These are phyloP conservation scores for Eupeodes corollae DNA, from an alignment of 1,140 invertebrate genomes.

Conservation along the genomic window DNA sequence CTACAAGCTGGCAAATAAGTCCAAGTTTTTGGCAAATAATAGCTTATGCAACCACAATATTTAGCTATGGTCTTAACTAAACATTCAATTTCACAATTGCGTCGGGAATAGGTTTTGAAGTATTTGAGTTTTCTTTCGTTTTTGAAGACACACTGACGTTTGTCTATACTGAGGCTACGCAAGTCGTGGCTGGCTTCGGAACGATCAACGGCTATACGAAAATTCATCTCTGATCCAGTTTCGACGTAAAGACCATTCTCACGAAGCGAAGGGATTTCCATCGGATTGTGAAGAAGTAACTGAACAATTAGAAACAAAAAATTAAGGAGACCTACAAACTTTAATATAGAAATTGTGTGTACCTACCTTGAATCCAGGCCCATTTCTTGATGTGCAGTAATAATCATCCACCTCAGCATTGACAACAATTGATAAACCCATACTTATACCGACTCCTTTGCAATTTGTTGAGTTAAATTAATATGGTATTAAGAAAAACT, in stretches of 20 bases:
- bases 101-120: conserved; percentile 25
- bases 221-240: conserved; percentile 22
- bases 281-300: conserved; percentile 28
- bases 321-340: neutral
- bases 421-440: conserved; percentile 57
- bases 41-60: conserved; percentile 53
- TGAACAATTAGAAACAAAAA: conserved; percentile 4
- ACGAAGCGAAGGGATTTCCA: conserved; percentile 25
- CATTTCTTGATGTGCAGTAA: conserved; percentile 64
- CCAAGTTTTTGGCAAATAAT: conserved; percentile 48
- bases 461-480: conserved; percentile 11
- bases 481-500: no score
- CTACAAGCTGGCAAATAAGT: conserved; percentile 15
- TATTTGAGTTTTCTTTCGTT: conserved; percentile 23
- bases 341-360: neutral
- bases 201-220: conserved; percentile 19
- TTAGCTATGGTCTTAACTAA: conserved; percentile 52
- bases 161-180: conserved; percentile 13
- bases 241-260: conserved; percentile 24
- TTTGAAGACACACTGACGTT: conserved; percentile 28
- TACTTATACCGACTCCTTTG: conserved; percentile 49
- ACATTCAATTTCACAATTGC: conserved; percentile 59
- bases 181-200: conserved; percentile 15
- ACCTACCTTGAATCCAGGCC: conserved; percentile 63
- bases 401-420: conserved; percentile 60